Base-by-base conservation (phyloP, 2,888 invertebrate species). In the Scaptomyza flava region DNA sequence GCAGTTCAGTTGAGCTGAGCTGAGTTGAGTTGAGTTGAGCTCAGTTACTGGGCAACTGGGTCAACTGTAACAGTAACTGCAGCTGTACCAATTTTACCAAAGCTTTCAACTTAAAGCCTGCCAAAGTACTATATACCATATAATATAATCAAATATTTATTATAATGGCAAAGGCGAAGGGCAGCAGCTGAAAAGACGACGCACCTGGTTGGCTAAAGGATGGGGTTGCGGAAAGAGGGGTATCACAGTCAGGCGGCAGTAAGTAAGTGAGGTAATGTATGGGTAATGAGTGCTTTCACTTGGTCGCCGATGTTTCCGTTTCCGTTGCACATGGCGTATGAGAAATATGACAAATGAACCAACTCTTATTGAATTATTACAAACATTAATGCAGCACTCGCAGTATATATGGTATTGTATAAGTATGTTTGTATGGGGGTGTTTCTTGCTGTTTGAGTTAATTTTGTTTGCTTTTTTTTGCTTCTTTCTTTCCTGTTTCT, bases 321-420 rank as follows among this genome's bases (percentile, higher is more conserved):
- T 76, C 67, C 81, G 60, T 68, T 75, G 54, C 72, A 73, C 75
- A 63, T 71, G 68, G 52, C 77, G 68, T 71, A 79, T 68, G 66
- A 56, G 66, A 63, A 68, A 69, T 69, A 66, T 73, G 83, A 83
- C 77, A 85, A 77, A 86, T 89, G 87, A 87, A 85, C 75, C 81
- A 82, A 68, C 81, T 64, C 75, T 84, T 86, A 90, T 84, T 89
- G 84, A 89, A 88, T 90, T 89, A 89, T 86, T 70, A 64, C 75
- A 71, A 45, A 66, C 60, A 68, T 60, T 58, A 59, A 53, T 41
- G 50, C 54, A 41, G 20, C 56, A 43, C 23, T 61, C 27, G 34
- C 9, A 11, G 20, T 34, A 9, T 20, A 31, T 48, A 14, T 36
- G 6, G 36, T 48, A 14, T 36, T 6, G 36, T 30, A 14, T 50